A percentile compares a stretch with the other conserved stretches of the same genome.
phyloP scores from a whole-genome alignment of 1,140 invertebrate genomes.

The Dendroctonus valens region DNA sequence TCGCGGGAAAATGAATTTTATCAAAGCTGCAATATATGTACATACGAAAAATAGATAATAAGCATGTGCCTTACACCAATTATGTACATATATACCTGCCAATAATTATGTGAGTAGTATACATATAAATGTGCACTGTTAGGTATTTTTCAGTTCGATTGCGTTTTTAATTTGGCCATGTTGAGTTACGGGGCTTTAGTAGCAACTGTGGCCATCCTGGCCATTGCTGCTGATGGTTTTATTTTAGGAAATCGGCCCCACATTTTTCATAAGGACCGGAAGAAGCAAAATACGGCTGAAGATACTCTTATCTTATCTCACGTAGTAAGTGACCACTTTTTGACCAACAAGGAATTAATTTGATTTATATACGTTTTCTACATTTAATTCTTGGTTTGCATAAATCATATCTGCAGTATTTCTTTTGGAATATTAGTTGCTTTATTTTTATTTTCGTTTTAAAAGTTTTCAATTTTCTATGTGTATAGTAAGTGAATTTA shows the following conservation, averaged over 20 bases:
- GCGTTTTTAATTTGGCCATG: slow-evolving; percentile 6
- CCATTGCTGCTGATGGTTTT: slow-evolving; percentile 4
- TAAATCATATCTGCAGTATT: too few relatives aligned
- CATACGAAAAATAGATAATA: slow-evolving; percentile 3
- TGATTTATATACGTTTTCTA: too few relatives aligned
- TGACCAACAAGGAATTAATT: too few relatives aligned
- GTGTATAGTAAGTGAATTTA: too few relatives aligned
- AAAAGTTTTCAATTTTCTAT: too few relatives aligned
- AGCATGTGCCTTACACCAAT: slow-evolving; percentile 1
- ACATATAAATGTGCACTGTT: not conserved
- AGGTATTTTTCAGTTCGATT: slow-evolving; percentile 1
- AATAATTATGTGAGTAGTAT: not conserved
- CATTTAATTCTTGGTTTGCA: too few relatives aligned
- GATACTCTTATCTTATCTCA: slow-evolving; percentile 18
- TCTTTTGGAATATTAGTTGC: too few relatives aligned
- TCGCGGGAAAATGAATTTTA: slow-evolving; percentile 1
- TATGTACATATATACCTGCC: not conserved
- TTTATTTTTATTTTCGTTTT: too few relatives aligned
- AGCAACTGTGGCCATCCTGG: not conserved
- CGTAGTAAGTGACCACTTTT: slow-evolving; percentile 7
- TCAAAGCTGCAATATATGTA: slow-evolving; percentile 3
- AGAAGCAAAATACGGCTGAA: not conserved
- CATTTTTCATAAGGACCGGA: too few relatives aligned
- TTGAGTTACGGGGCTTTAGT: slow-evolving; percentile 11
- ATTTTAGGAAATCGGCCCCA: too few relatives aligned